These are phyloP conservation scores for Seira musarum DNA, from an alignment of 2,888 invertebrate species.

Conservation along the genomic window DNA sequence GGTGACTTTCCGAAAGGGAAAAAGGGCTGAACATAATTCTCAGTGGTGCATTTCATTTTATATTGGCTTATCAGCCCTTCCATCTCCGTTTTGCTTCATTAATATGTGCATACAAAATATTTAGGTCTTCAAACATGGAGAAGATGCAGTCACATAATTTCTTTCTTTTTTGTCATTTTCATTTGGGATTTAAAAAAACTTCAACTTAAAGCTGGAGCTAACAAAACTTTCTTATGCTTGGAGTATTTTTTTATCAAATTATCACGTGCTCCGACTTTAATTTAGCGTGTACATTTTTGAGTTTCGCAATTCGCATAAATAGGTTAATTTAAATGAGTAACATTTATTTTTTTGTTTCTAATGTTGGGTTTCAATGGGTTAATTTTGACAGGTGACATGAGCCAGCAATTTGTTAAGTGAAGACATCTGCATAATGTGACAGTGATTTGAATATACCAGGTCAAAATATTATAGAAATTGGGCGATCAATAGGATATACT, in stretches of 20 bases:
- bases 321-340: too few species aligned
- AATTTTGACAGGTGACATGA: conserved; percentile 32
- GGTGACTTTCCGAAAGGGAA: background rate
- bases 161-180: too few species aligned
- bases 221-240: too few species aligned
- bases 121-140: background rate
- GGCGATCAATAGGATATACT: too few species aligned
- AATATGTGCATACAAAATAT: background rate
- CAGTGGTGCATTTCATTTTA: background rate
- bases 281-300: too few species aligned
- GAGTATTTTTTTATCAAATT: too few species aligned
- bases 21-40: background rate
- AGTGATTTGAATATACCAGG: conserved; percentile 30
- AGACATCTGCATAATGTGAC: conserved; percentile 21
- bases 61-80: background rate
- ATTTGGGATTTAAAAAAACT: too few species aligned
- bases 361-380: background rate
- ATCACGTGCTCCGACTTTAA: too few species aligned
- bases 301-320: too few species aligned
- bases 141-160: too few species aligned
- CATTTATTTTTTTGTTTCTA: too few species aligned
- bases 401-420: conserved; percentile 28
- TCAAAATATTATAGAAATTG: conserved; percentile 3
- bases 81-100: background rate
- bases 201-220: too few species aligned